Evolutionary conservation across 2,113 vertebrate species (phyloP).

Genomic region (Hippocampus comes): DNA sequence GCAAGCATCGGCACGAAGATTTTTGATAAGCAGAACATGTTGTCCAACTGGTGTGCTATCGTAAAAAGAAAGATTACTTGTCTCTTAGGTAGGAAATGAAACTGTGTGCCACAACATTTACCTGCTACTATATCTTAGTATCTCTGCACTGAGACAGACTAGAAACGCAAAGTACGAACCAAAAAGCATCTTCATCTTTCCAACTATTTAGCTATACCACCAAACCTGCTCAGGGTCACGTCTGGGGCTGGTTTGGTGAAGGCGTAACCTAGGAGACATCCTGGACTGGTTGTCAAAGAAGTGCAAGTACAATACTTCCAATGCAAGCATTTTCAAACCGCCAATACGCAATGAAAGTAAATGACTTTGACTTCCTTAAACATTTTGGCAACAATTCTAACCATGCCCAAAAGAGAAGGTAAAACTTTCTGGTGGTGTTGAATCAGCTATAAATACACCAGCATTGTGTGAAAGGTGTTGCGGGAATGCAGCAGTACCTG

Average conservation of each 20-base stretch:
- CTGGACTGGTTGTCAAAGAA: neutral
- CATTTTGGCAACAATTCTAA: neutral
- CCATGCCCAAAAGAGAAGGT: neutral
- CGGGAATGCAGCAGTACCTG: slow-evolving; percentile 76
- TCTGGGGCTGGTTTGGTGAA: neutral
- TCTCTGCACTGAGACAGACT: neutral
- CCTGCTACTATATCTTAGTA: neutral
- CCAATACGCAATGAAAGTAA: neutral
- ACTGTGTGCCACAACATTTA: neutral
- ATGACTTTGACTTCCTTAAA: neutral
- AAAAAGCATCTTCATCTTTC: neutral
- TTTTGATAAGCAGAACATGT: slow-evolving; percentile 2
- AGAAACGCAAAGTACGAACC: neutral
- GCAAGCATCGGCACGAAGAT: neutral
- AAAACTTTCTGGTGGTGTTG: neutral
- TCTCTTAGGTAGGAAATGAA: neutral
- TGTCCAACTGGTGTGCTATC: slow-evolving; percentile 11
- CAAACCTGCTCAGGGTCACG: neutral
- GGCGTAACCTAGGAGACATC: neutral
- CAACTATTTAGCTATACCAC: neutral
- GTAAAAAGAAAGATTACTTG: neutral
- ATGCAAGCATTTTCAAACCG: neutral
- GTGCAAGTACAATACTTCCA: neutral
- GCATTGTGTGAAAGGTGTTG: slow-evolving; percentile 11
- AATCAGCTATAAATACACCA: neutral